These are phyloP conservation scores for Misgurnus anguillicaudatus DNA, from an alignment of 2,113 vertebrate species.

Conservation along the genomic window DNA sequence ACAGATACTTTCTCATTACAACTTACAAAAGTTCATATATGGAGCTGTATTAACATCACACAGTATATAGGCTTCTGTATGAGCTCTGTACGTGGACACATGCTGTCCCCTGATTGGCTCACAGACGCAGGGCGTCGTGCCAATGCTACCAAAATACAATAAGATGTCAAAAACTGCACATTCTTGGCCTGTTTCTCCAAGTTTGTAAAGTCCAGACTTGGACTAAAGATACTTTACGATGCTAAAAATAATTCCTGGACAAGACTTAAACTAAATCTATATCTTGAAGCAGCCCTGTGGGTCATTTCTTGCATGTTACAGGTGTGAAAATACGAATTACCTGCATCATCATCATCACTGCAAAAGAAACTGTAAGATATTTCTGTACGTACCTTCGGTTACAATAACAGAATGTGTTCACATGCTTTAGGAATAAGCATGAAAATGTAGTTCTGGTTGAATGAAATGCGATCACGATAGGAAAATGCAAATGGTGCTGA, in stretches of 20 bases:
- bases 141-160: slow-evolving; percentile 1
- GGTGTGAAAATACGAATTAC: slow-evolving; percentile 30
- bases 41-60: slow-evolving; percentile 16
- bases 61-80: background rate
- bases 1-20: background rate
- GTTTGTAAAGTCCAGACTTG: background rate
- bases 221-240: slow-evolving; percentile 8
- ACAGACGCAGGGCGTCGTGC: slow-evolving; percentile 18
- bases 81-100: slow-evolving; percentile 7
- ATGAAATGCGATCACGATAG: slow-evolving; percentile 44
- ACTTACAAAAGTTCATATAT: background rate
- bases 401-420: slow-evolving; percentile 13
- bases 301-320: slow-evolving; percentile 44
- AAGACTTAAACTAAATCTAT: background rate
- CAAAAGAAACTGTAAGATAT: slow-evolving; percentile 20
- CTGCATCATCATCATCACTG: slow-evolving; percentile 4
- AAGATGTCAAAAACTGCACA: slow-evolving; percentile 10
- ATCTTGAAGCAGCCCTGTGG: slow-evolving; percentile 13
- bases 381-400: slow-evolving; percentile 15
- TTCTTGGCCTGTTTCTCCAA: background rate
- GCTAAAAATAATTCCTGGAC: background rate
- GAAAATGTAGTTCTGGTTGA: slow-evolving; percentile 30
- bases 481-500: slow-evolving; percentile 63
- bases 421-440: slow-evolving; percentile 36
- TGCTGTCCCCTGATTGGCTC: slow-evolving; percentile 13